These are phyloP conservation scores for Eulithis testata DNA, from an alignment of 2,888 invertebrate genomes.

Conservation along the genomic window DNA sequence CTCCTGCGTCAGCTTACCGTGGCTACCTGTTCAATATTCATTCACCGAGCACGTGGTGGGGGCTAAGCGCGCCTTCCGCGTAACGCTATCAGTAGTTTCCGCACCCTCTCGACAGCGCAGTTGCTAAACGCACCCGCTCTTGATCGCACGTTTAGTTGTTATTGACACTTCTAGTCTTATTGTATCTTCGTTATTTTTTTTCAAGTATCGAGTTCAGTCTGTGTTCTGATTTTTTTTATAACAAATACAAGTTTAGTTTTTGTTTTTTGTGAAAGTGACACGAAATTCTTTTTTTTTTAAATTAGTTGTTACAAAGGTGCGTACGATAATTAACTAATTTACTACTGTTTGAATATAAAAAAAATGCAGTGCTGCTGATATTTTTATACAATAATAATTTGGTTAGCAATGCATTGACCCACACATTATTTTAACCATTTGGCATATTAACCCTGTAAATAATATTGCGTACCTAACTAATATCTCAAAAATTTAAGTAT, in stretches of 20 bases:
- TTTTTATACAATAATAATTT: background rate
- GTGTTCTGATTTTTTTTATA: conserved; percentile 14
- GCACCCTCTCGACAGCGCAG: conserved; percentile 80
- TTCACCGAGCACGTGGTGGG: conserved; percentile 74
- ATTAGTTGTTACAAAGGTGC: conserved; percentile 51
- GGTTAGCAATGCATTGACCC: background rate
- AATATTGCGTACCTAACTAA: background rate
- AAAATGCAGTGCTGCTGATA: background rate
- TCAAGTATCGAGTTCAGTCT: conserved; percentile 6
- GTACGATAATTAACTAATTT: conserved; percentile 32
- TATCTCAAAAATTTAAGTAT: background rate
- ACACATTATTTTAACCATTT: background rate
- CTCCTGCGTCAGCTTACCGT: conserved; percentile 45
- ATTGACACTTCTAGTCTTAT: conserved; percentile 71
- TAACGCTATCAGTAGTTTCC: conserved; percentile 83
- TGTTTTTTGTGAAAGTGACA: conserved; percentile 33
- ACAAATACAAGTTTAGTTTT: conserved; percentile 11
- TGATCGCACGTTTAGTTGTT: conserved; percentile 71
- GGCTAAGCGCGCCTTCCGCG: conserved; percentile 80
- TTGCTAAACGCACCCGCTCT: conserved; percentile 81
- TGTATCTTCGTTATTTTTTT: conserved; percentile 46
- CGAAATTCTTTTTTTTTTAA: conserved; percentile 13
- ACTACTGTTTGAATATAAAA: background rate
- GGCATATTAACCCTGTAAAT: background rate
- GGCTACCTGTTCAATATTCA: conserved; percentile 82